Evolutionary conservation across 2,113 vertebrate genomes (phyloP).

Genomic region (Muscicapa adusta): DNA sequence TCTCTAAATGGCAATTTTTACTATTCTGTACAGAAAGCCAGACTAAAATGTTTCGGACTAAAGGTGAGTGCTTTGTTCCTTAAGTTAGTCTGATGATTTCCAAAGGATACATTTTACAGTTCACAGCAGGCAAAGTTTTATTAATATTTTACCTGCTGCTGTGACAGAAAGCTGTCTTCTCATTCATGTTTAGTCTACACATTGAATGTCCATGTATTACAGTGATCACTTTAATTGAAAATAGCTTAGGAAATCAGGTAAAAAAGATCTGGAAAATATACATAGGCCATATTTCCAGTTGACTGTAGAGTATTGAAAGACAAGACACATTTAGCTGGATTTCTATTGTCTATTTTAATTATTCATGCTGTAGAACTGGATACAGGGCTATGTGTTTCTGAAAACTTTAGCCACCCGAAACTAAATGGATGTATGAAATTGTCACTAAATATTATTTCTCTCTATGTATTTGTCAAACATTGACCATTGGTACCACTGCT

Average conservation of each 20-base stretch:
- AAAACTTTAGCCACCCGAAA: neutral
- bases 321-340: neutral
- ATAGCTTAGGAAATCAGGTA: neutral
- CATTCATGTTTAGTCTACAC: neutral
- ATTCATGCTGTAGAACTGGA: neutral
- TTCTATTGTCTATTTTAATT: neutral
- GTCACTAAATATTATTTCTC: neutral
- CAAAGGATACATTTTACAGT: neutral
- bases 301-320: neutral
- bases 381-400: neutral
- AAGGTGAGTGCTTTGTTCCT: neutral
- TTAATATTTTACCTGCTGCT: neutral
- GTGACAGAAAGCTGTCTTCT: neutral
- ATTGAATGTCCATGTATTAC: neutral
- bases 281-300: rapidly evolving
- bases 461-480: neutral
- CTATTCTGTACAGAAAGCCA: neutral
- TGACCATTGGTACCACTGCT: neutral
- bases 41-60: neutral
- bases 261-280: neutral
- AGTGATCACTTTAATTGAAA: neutral
- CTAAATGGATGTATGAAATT: neutral
- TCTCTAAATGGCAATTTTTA: neutral
- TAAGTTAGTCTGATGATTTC: neutral
- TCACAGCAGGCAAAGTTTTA: neutral